A percentile compares a stretch with the other conserved stretches of the same genome.
phyloP scores from a whole-genome alignment of 1,140 invertebrate species.

The Apis cerana region DNA sequence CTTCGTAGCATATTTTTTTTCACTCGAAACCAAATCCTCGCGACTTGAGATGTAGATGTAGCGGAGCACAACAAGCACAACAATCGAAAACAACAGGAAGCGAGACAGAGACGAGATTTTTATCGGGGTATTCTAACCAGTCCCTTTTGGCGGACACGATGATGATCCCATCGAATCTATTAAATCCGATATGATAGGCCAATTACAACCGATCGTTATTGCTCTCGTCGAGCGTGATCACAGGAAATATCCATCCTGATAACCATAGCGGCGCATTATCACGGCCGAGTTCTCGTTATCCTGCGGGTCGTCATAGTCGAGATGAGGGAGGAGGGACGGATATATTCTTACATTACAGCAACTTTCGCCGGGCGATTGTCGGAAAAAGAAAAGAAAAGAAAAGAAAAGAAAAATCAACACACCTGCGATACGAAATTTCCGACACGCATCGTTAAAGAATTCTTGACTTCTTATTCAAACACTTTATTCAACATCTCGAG shows the following conservation, averaged over 20 bases:
- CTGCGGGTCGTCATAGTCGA: not conserved
- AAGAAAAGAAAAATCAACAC: not conserved
- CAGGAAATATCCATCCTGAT: not conserved
- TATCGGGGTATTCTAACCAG: not conserved
- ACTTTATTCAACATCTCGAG: not conserved
- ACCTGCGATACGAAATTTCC: not conserved
- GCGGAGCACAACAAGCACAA: not conserved
- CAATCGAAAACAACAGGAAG: not conserved
- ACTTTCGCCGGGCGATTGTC: no score
- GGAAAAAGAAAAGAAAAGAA: no score
- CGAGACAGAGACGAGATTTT: not conserved
- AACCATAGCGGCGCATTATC: conserved; percentile 21
- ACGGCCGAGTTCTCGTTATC: conserved; percentile 22
- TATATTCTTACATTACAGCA: not conserved
- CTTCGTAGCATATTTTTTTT: conserved; percentile 43
- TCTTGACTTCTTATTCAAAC: not conserved
- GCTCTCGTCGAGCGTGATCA: conserved; percentile 1
- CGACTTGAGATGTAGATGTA: not conserved
- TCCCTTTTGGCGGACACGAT: not conserved
- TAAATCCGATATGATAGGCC: not conserved
- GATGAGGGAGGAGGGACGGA: no score
- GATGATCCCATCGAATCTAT: conserved; percentile 5
- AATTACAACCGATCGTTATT: conserved; percentile 11
- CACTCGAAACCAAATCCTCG: not conserved
- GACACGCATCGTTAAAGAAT: not conserved